Evolutionary conservation across 2,797 vertebrate genomes (phyloP), one percentile per base, ranked within the genome.

Genomic region (Notolepis coatsorum): DNA sequence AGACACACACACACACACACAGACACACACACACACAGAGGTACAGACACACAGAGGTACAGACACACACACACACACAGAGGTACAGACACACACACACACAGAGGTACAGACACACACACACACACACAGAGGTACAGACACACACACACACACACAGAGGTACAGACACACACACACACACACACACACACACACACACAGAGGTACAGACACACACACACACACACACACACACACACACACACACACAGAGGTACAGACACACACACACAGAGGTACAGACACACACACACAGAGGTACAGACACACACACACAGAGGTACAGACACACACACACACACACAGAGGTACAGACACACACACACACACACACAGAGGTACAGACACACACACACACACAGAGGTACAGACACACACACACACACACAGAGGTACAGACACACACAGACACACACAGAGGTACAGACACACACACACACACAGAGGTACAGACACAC

Each of bases 381-480:
- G 7, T 9, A 21, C 18, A 23, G 18, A 45, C 59, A 15, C 12
- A 15, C 45, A 27, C 13, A 45, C 4, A 13, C 20, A 45, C 47
- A n/a, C n/a, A n/a, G n/a, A n/a, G n/a, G n/a, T n/a, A n/a, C n/a
- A n/a, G n/a, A n/a, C 63, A 54, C 39, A 17, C 21, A 42, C 52
- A 38, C 38, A 48, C 30, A 65, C 49, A 41, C 70, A 59, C 59
- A n/a, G n/a, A n/a, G n/a, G n/a, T n/a, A n/a, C n/a, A n/a, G n/a
- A n/a, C n/a, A n/a, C n/a, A n/a, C n/a, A n/a, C 48, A 45, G 9
- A 23, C 25, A 30, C 2, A n/a, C n/a, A n/a, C n/a, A n/a, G n/a
- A n/a, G n/a, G n/a, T n/a, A n/a, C n/a, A n/a, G n/a, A n/a, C n/a
- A n/a, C n/a, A n/a, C 48, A 45, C 17, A 23, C 25, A 30, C 2